phyloP scores from a whole-genome alignment of 1,140 invertebrate genomes.

The Drosophila arizonae region DNA sequence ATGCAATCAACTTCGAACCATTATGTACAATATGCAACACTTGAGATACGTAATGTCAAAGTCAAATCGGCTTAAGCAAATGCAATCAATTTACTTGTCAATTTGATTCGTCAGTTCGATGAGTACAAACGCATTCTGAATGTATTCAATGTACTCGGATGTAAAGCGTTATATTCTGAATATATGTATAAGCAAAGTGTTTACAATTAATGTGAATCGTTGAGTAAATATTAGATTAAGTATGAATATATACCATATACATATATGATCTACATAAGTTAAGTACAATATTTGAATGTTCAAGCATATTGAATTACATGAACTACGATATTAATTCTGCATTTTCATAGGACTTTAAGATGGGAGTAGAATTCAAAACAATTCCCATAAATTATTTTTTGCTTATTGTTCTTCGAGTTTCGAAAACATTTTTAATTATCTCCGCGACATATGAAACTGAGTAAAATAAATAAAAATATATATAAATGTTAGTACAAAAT shows the following conservation, averaged over 20 bases:
- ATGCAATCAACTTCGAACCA: neutral
- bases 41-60: slow-evolving; percentile 32
- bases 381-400: neutral
- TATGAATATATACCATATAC: neutral
- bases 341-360: slow-evolving; percentile 3
- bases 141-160: slow-evolving; percentile 43
- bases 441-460: neutral
- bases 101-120: slow-evolving; percentile 47
- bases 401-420: neutral
- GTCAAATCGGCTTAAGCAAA: slow-evolving; percentile 34
- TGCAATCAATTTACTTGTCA: slow-evolving; percentile 51
- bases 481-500: neutral
- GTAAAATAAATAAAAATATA: neutral
- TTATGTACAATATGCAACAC: slow-evolving; percentile 1
- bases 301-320: too few relatives aligned
- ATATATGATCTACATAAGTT: neutral
- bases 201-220: slow-evolving; percentile 10
- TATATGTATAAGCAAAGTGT: slow-evolving; percentile 46
- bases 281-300: too few relatives aligned
- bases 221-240: slow-evolving; percentile 6
- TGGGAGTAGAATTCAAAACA: neutral
- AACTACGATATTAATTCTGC: neutral
- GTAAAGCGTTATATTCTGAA: slow-evolving; percentile 75
- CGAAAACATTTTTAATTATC: too few relatives aligned
- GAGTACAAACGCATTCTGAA: slow-evolving; percentile 38